Evolutionary conservation across 2,888 invertebrate species (phyloP), one percentile per base, ranked within the genome.

Genomic region (Pycnomerus fuliginosus): DNA sequence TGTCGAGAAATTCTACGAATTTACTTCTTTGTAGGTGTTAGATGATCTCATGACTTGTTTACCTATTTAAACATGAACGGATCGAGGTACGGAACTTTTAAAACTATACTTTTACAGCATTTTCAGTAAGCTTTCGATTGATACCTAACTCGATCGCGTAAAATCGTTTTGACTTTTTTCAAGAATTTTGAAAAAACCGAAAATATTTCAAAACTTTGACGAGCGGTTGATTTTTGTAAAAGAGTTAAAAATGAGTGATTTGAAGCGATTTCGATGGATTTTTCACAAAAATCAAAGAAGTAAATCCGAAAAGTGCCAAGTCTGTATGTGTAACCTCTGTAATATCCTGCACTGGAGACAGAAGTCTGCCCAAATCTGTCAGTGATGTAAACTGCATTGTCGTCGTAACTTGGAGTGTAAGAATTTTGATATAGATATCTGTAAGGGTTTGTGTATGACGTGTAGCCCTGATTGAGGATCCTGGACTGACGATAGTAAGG

Each of bases 281-380:
- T 28, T 28, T 32, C 23, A 14, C 13, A 20, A 20, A 20, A 20
- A 4, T 20, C 3, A 13, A 12, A 4, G 13, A n/a, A n/a, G n/a
- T n/a, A n/a, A n/a, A n/a, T n/a, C n/a, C 16, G 2, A 11, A 0
- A 2, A 10, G 17, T 17, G 1, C 7, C 12, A 22, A 4, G 29
- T 22, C 16, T 22, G 13, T 28, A 10, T 11, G 8, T 20, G 22
- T 44, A 53, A 57, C 59, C 59, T 59, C 55, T 51, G 25, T 52
- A 53, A 48, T 47, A 55, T 10, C 48, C 46, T 23, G 56, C 58
- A 25, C 57, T 50, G 15, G 55, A 49, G 11, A 58, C 58, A 3
- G 56, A 58, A 3, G 71, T 70, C 50, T 64, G 60, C 7, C 71
- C 71, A 53, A 68, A 67, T 54, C 60, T 56, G 52, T 71, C 70